Evolutionary conservation across 2,888 invertebrate genomes (phyloP).

Genomic region (Cephus pulcher): DNA sequence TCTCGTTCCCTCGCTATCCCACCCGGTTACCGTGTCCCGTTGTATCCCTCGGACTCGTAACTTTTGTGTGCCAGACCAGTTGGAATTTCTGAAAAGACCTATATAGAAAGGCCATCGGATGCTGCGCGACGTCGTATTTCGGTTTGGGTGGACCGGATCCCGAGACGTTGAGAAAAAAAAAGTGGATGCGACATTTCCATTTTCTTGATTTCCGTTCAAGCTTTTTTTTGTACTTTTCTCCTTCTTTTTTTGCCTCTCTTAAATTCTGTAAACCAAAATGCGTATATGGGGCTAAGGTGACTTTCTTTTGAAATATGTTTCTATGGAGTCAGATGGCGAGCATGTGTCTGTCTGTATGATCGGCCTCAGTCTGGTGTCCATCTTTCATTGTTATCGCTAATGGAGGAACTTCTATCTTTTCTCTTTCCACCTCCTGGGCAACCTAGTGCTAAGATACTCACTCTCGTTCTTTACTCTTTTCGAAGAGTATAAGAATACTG

Average conservation of each 20-base stretch:
- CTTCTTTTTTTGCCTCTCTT: neutral
- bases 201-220: neutral
- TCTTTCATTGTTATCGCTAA: constrained; percentile 63
- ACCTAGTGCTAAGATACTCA: constrained; percentile 12
- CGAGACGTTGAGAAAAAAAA: neutral
- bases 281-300: neutral
- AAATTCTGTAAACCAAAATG: neutral
- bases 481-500: neutral
- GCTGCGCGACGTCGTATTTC: neutral
- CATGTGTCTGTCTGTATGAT: constrained; percentile 37
- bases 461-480: neutral
- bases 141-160: neutral
- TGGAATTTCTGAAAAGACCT: constrained; percentile 15
- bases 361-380: constrained; percentile 48
- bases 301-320: neutral
- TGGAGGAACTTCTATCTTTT: constrained; percentile 58
- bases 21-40: constrained; percentile 9
- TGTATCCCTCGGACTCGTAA: constrained; percentile 15
- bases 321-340: neutral
- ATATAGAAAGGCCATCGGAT: constrained; percentile 6
- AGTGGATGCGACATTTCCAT: neutral
- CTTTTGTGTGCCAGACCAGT: constrained; percentile 7
- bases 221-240: neutral
- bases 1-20: constrained; percentile 15
- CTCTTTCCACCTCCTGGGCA: constrained; percentile 13